Base-by-base conservation (phyloP, 2,113 vertebrate species). In the Cardinalis cardinalis region DNA sequence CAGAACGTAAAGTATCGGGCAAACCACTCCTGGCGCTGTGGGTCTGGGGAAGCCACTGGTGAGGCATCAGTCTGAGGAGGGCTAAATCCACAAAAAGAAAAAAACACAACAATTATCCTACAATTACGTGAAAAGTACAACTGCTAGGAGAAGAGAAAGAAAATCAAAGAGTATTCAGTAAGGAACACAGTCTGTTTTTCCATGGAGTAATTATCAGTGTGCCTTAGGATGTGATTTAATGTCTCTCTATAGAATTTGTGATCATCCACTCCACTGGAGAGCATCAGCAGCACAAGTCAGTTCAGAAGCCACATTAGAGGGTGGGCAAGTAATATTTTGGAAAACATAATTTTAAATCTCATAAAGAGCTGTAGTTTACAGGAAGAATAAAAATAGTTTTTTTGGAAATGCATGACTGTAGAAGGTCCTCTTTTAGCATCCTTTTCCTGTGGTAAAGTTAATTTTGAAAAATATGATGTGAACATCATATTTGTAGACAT, bases 1-100 rank as follows among this genome's bases (percentile, higher is more conserved):
- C 98, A 99, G 98, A 99, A 99, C 18, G 99, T 99, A 98, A 99
- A 99, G 98, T 99, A 99, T 59, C 99, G 98, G 96, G 99, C 99
- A 92, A 99, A 98, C 99, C 99, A 99, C 97, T 99, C 99, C 97
- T 99, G 99, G 95, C 98, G 98, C 72, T 99, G 99, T 49, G 98
- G 97, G 73, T 99, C 99, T 60, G 99, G 97, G 88, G 98, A 98
- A 97, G 98, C 98, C 95, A 98, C 97, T 48, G 98, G 93, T 56
- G 98, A 98, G 91, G 98, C 98, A 87, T 99, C 99, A 89, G 96
- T 99, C 98, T 99, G 99, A 98, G 98, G 98, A 99, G 98, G 99
- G 98, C 99, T 99, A 91, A 75, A 97, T 97, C 97, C 95, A 96
- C 78, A 97, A 86, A 96, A 55, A 97, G 94, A 95, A 80, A 77